Evolutionary conservation across 2,113 vertebrate genomes (phyloP), one percentile per base, ranked within the genome.

Genomic region (Siniperca knerii): DNA sequence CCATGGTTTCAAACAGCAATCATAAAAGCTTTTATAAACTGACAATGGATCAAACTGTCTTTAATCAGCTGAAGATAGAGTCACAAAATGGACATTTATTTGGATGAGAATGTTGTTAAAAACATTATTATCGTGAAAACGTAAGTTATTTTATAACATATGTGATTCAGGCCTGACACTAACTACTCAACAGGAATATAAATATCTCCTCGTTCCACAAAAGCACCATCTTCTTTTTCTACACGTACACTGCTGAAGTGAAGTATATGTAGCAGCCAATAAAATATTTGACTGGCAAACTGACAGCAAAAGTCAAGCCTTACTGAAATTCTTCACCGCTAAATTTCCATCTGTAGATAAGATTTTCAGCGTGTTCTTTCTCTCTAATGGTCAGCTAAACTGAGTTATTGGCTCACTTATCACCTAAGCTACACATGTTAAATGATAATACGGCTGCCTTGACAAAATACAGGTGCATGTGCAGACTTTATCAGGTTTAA

Each of bases 231-330:
- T 60, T 44, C 4, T 8, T 1, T 44, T 8, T 62, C 10, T 42
- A 50, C 44, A 52, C 21, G 33, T 2, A 23, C 35, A 25, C 20
- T 20, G 23, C 46, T 44, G 10, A 58, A 8, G 35, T 46, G 2
- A 67, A 77, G 57, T 6, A 65, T 42, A 18, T 40, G 46, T 2
- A 44, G 8, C 44, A 29, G 62, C 23, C 58, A 50, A 60, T 55
- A 70, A 83, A 86, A 55, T 5, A 79, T 81, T n/a, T 65, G 68
- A 70, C 48, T 21, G 73, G 42, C 55, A 77, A 80, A 67, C 16
- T 55, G 71, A 57, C 6, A 73, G 40, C 18, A 48, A 46, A 44
- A 29, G 68, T 68, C 46, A 16, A 48, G 55, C 52, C 60, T 18
- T 25, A 7, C n/a, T 58, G 65, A 42, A 69, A 54, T 37, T 10